A percentile compares a stretch with the other conserved stretches of the same genome.
These are phyloP conservation scores for Thryonomys swinderianus DNA, from an alignment of 2,113 vertebrate species.

Conservation along the genomic window DNA sequence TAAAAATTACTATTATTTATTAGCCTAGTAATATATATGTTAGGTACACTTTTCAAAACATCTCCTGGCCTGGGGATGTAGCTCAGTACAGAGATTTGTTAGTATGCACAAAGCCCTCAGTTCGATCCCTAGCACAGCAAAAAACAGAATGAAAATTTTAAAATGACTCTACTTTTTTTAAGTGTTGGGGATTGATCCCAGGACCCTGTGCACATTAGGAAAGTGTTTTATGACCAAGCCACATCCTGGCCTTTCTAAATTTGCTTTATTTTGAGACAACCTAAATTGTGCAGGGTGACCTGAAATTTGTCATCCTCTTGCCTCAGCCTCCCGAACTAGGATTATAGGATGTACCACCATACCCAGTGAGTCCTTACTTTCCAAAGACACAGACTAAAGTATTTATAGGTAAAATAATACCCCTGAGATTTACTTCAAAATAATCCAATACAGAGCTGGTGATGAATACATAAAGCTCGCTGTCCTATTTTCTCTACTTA, in stretches of 20 bases:
- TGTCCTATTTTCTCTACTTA: not conserved
- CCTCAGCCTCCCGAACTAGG: not conserved
- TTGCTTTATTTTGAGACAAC: not conserved
- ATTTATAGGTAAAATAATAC: not conserved
- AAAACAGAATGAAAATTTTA: not conserved
- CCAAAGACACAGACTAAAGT: slow-evolving; percentile 6
- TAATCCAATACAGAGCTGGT: not conserved
- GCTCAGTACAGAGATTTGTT: not conserved
- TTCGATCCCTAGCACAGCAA: not conserved
- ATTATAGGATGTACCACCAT: not conserved
- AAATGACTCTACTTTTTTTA: not conserved
- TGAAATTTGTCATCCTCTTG: not conserved
- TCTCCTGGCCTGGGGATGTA: not conserved
- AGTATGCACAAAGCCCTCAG: not conserved
- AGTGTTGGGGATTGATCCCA: too few species aligned
- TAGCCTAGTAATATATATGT: not conserved
- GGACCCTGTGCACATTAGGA: too few species aligned
- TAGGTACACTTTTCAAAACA: not conserved
- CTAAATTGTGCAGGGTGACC: not conserved
- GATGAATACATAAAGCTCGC: not conserved
- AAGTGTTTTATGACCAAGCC: not conserved
- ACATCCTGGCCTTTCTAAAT: not conserved
- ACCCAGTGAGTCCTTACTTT: not conserved
- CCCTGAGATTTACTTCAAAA: not conserved
- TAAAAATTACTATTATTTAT: not conserved